Evolutionary conservation across 37 sponge, comb jelly and placozoan genomes (phyloP), one percentile per base, ranked within the genome.

Genomic region (Crambe crambe): DNA sequence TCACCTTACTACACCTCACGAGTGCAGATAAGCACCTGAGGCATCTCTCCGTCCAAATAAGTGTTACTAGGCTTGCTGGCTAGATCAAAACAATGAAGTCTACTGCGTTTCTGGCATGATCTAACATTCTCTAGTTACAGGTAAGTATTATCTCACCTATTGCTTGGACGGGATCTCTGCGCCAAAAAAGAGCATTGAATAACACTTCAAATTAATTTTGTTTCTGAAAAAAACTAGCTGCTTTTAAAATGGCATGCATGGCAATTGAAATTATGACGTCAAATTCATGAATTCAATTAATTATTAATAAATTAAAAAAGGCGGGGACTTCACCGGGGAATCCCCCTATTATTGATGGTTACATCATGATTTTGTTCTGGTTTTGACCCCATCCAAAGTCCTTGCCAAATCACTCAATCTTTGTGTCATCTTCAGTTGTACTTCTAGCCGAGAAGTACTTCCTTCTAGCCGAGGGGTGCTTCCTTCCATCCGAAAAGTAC

Each of bases 341-440:
- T 23, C 15, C 15, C 63, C 63, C 63, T 61, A 61, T 20, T 23
- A 61, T 23, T 68, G 8, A 25, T 68, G 8, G 8, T 68, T 68
- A 31, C 30, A 6, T 35, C 18, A 31, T 17, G 21, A 32, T 68
- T 68, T 36, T 68, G 69, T 68, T 68, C 74, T 54, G 2, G 22
- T 35, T 30, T 56, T 42, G 31, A 73, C 47, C n/a, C 35, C 29
- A 51, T 73, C 36, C 17, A 73, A 22, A 26, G 74, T 73, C 27
- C 51, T 73, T 5, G 56, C 25, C 56, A 54, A 18, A 41, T 73
- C 74, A 22, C 10, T 73, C 27, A 41, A 31, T 73, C 47, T 73
- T 34, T 73, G 56, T 18, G 54, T 27, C 10, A 54, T n/a, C 5
- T 30, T 47, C 27, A 73, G 56, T 1, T 56, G 54, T 9, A 35